A percentile compares a stretch with the other conserved stretches of the same genome.
phyloP scores from a whole-genome alignment of 2,888 invertebrate species.

The Crocallis elinguaria region DNA sequence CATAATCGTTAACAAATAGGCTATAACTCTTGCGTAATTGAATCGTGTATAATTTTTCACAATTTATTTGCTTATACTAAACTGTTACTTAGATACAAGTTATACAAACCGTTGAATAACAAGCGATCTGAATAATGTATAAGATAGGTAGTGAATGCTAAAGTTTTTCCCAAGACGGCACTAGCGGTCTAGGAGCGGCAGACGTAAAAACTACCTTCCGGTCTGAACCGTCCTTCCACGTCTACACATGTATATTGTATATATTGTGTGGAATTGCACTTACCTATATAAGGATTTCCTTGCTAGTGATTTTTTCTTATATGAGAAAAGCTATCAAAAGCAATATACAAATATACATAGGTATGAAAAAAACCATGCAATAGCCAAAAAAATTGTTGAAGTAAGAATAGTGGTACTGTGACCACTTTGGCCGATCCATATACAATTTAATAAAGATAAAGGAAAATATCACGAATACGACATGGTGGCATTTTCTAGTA shows the following conservation, averaged over 20 bases:
- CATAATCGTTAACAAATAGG: too few species aligned
- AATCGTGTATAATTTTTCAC: too few species aligned
- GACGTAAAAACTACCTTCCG: constrained; percentile 66
- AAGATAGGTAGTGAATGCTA: constrained; percentile 29
- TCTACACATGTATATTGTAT: not conserved
- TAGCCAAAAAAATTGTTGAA: too few species aligned
- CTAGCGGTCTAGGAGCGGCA: constrained; percentile 41
- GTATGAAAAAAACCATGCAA: too few species aligned
- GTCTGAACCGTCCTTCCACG: not conserved
- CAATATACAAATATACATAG: too few species aligned
- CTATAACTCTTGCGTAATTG: too few species aligned
- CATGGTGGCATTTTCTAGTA: too few species aligned
- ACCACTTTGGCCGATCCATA: too few species aligned
- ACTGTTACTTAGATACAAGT: constrained; percentile 9
- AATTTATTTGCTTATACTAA: not conserved
- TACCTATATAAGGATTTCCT: not conserved
- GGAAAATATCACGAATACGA: too few species aligned
- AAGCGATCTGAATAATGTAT: constrained; percentile 47
- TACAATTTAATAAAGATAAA: too few species aligned
- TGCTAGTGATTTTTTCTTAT: not conserved
- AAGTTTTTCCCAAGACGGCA: constrained; percentile 53
- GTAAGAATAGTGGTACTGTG: too few species aligned
- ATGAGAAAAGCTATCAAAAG: too few species aligned
- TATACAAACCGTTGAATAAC: constrained; percentile 39
- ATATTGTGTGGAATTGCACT: not conserved